Evolutionary conservation across 2,113 vertebrate species (phyloP), one percentile per base, ranked within the genome.

Genomic region (Synodontis membranacea): DNA sequence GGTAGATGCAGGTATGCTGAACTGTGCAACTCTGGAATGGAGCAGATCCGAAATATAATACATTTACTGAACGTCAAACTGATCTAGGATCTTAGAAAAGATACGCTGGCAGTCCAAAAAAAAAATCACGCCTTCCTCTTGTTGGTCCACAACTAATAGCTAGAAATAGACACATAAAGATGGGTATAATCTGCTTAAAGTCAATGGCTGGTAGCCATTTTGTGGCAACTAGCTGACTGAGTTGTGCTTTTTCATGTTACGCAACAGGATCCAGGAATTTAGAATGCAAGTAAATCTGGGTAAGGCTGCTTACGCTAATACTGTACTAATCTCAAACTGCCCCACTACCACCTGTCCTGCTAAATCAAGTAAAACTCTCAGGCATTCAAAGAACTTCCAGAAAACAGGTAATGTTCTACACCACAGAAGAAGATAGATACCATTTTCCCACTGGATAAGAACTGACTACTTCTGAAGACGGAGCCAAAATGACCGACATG

Each of bases 221-320:
- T 81, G 56, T 83, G 84, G 85, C 72, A 80, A 87, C 82, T 81
- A 88, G 83, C 84, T 84, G 79, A 88, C 86, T 86, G 86, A 70
- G 89, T 80, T 44, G 52, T 85, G 82, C 83, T 84, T 80, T 88
- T 88, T 88, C 25, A 74, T 75, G 85, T 95, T 95, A 93, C 37
- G 60, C 91, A 95, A 95, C 62, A 28, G 74, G 80, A 86, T 72
- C 58, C 86, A 75, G 89, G 89, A 87, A 86, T 86, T 90, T 89
- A 92, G 89, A 91, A 79, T 82, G 86, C 84, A 89, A 90, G 84
- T 86, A 83, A 91, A 68, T 85, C 80, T 75, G 87, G 79, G 89
- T 94, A 94, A 94, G 90, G 82, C 92, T 89, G 92, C 93, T 95
- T 94, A 94, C 89, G 90, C 91, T 93, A 95, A 95, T 93, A 93